Base-by-base conservation (phyloP, 2,113 vertebrate species). In the Lagenorhynchus albirostris region DNA sequence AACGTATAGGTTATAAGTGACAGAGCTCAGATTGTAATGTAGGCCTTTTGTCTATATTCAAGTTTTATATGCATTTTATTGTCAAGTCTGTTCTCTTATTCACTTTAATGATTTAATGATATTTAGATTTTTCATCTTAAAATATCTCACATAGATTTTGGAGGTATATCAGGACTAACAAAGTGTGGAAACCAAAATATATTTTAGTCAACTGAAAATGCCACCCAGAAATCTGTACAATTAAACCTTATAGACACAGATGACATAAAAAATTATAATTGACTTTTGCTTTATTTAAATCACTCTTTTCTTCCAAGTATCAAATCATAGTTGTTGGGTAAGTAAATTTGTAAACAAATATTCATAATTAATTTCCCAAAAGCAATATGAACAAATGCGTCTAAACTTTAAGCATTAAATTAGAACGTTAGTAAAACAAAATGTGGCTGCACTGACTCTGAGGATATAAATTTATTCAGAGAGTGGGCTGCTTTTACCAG, bases 401-500 rank as follows among this genome's bases (percentile, higher is more conserved):
- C 79, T 97, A 89, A 97, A 97, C 68, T 93, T 98, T 71, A 94
- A 89, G 73, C 76, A 93, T 82, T 88, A 94, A 98, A 98, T 98
- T 98, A 97, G 97, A 98, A 97, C 81, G 71, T 93, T 96, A 95
- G 71, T 91, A 95, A 93, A 94, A 93, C 93, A 83, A 97, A 94
- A 94, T 33, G 70, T 93, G 96, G 94, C 85, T 68, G 92, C 71
- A 81, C 44, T 98, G 62, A 91, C 89, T 98, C 94, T 98, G 95
- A 97, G 65, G 76, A 83, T 74, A 63, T 93, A 88, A 98, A 97
- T 97, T 96, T 98, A 98, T 98, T 98, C 97, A 96, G 88, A 96
- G 92, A 94, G 92, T 20, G 50, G 92, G 86, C 94, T n/a, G 18
- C 79, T 98, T 98, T 97, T 93, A 98, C 96, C 93, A 98, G 81